Evolutionary conservation across 2,888 invertebrate genomes (phyloP).

Genomic region (Ornithoptera priamus): DNA sequence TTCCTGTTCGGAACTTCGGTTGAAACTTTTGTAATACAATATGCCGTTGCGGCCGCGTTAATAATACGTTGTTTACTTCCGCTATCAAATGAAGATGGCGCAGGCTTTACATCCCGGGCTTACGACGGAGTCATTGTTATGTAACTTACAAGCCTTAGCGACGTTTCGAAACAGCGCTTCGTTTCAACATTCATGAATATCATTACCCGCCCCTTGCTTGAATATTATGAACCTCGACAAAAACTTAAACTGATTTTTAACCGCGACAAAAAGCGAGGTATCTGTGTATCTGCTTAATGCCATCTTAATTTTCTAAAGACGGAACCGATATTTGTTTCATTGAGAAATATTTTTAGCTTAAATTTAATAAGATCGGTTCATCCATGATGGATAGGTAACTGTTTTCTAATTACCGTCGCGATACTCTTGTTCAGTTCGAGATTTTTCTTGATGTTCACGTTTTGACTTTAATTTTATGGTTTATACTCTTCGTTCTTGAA

Average conservation of each 20-base stretch:
- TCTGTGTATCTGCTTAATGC: too few relatives aligned
- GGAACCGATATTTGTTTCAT: too few relatives aligned
- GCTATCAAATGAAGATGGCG: conserved; percentile 72
- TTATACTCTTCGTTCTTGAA: conserved; percentile 64
- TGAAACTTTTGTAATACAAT: conserved; percentile 62
- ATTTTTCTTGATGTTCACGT: too few relatives aligned
- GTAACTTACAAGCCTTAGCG: conserved; percentile 74
- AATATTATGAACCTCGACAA: conserved; percentile 60
- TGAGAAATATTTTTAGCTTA: too few relatives aligned
- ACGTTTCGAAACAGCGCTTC: conserved; percentile 69
- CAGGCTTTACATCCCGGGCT: conserved; percentile 68
- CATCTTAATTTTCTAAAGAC: too few relatives aligned
- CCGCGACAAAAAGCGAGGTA: too few relatives aligned
- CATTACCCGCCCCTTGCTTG: conserved; percentile 70
- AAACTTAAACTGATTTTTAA: conserved; percentile 55
- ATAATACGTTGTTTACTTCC: conserved; percentile 66
- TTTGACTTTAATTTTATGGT: conserved; percentile 31
- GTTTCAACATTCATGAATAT: conserved; percentile 76
- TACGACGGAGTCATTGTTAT: conserved; percentile 77
- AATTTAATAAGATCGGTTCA: too few relatives aligned
- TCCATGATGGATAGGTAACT: too few relatives aligned
- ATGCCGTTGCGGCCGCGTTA: conserved; percentile 52
- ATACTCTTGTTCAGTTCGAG: too few relatives aligned
- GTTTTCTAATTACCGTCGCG: too few relatives aligned
- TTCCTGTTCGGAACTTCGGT: conserved; percentile 42